Percentiles rank a stretch among this genome's conserved stretches.
phyloP scores from a whole-genome alignment of 23 tunicate genomes.

The Styela clava region DNA sequence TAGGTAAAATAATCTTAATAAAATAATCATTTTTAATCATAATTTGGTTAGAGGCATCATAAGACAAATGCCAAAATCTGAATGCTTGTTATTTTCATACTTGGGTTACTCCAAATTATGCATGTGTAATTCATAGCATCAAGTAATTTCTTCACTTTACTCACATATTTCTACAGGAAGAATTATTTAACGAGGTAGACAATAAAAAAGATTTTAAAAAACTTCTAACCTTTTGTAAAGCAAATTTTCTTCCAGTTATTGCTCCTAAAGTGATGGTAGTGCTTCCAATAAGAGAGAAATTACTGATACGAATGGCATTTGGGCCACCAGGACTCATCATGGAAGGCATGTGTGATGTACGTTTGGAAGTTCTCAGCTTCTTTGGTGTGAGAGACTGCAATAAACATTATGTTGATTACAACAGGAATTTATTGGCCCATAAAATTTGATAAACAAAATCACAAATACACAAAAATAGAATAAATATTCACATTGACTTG shows the following conservation, averaged over 20 bases:
- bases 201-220: background rate
- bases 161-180: too few relatives aligned
- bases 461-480: too few relatives aligned
- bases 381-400: constrained; percentile 84
- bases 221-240: constrained; percentile 56
- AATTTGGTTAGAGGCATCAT: too few relatives aligned
- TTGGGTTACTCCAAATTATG: too few relatives aligned
- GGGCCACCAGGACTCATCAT: constrained; percentile 92
- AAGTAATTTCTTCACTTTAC: too few relatives aligned
- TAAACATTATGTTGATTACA: background rate
- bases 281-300: constrained; percentile 77
- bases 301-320: constrained; percentile 90
- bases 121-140: too few relatives aligned
- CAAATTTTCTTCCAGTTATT: constrained; percentile 51
- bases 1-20: too few relatives aligned
- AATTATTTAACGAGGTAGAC: background rate
- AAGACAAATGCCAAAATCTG: too few relatives aligned
- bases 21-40: too few relatives aligned
- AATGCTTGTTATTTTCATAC: too few relatives aligned
- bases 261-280: constrained; percentile 45
- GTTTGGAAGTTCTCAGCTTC: constrained; percentile 16
- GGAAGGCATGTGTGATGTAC: constrained; percentile 32
- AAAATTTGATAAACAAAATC: background rate
- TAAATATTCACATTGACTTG: too few relatives aligned
- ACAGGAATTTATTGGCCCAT: background rate